These are phyloP conservation scores for Spermophilus dauricus DNA, from an alignment of 2,113 vertebrate genomes.

Conservation along the genomic window DNA sequence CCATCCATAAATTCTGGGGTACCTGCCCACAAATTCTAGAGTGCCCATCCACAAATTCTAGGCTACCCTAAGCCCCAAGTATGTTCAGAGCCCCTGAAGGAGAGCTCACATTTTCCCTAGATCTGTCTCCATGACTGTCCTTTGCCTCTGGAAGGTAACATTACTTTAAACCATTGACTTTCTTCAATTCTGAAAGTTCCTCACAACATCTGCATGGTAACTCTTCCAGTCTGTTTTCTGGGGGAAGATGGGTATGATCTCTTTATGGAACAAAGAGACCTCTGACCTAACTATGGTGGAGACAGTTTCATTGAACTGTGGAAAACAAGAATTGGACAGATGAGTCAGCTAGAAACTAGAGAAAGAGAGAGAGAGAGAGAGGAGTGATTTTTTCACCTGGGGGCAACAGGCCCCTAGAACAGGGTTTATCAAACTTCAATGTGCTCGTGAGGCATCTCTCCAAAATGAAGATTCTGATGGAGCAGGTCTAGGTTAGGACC, in stretches of 20 bases:
- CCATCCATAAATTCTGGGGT: neutral
- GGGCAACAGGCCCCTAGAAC: neutral
- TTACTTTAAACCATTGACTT: neutral
- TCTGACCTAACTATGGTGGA: accelerated
- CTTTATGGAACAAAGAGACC: neutral
- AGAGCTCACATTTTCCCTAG: neutral
- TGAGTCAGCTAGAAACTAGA: neutral
- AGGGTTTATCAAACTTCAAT: neutral
- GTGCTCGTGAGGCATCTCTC: neutral
- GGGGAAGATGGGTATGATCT: neutral
- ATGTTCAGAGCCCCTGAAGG: neutral
- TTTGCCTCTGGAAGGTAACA: neutral
- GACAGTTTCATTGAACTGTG: neutral
- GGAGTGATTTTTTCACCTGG: neutral
- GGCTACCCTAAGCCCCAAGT: neutral
- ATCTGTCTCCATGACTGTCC: neutral
- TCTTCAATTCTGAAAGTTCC: neutral
- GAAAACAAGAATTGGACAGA: neutral
- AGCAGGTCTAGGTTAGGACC: neutral
- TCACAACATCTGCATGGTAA: neutral
- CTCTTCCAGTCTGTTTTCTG: neutral
- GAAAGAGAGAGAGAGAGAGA: neutral
- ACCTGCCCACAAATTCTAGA: too few relatives aligned
- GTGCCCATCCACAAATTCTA: neutral
- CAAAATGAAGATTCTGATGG: neutral